Conservation (phyloP, 2,888 invertebrate genomes). For the Galerucella calmariensis region DNA sequence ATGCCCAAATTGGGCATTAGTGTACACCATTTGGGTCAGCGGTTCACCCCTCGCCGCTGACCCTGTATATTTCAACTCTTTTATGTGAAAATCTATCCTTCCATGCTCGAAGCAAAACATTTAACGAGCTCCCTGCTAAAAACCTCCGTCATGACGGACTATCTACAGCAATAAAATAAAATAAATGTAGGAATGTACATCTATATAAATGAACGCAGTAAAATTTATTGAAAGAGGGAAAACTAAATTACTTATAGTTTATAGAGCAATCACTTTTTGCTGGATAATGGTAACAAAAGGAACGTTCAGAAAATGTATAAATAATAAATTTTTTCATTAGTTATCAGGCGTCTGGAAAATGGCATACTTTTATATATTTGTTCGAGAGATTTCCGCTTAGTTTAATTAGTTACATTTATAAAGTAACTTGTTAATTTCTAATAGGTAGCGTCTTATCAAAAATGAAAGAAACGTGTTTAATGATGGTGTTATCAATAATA, state of each 20-base stretch:
- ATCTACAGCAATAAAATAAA: constrained; percentile 3
- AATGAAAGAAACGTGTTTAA: no score
- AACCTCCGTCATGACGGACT: neutral
- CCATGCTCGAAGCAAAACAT: neutral
- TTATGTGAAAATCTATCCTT: neutral
- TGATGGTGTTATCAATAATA: no score
- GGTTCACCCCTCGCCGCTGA: no score
- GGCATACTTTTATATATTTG: neutral
- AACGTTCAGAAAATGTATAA: constrained; percentile 1
- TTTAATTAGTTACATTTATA: neutral
- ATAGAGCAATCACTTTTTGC: constrained; percentile 4
- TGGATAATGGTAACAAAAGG: neutral
- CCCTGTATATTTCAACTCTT: no score
- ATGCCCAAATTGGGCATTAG: no score
- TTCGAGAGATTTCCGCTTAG: neutral
- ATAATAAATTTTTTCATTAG: constrained; percentile 8
- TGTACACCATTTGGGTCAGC: no score
- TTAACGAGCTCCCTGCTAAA: neutral
- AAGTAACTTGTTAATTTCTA: no score
- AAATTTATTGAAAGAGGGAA: neutral
- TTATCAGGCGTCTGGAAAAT: constrained; percentile 1
- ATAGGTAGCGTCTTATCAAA: no score
- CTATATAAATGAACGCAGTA: neutral
- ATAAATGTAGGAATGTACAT: neutral
- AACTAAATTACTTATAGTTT: constrained; percentile 4